Evolutionary conservation across 2,888 invertebrate species (phyloP), one percentile per base, ranked within the genome.

Genomic region (Melieria omissa): DNA sequence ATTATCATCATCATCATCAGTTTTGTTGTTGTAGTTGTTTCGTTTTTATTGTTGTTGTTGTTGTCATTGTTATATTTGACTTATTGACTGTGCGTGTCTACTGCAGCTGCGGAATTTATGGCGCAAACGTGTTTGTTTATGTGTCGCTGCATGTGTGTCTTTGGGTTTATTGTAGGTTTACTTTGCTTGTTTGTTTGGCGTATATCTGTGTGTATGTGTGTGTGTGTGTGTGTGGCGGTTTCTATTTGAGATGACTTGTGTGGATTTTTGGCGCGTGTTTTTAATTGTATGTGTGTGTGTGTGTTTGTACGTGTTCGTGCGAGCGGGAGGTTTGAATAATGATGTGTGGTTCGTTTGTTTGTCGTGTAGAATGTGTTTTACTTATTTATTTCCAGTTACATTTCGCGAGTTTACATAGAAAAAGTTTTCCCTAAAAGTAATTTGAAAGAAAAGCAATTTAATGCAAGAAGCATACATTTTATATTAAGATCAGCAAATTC

Each of bases 61-160:
- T 46, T 72, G 58, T 45, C 68, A 62, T 74, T 69, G 61, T 69
- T 66, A 71, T 71, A 29, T 72, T 74, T 76, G 76, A 77, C 74
- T 75, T 77, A 75, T 77, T 75, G 75, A 77, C 72, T 75, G 69
- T 72, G 70, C 73, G 72, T 73, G 74, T 73, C 67, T 64, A 64
- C 63, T 65, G 65, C 57, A 49, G 45, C 62, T 46, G 54, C 16
- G 12, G 46, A 63, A 16, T 69, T 62, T 69, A 55, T 69, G 49
- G 58, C 60, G 52, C 41, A 52, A 67, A 60, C 67, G 67, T 67
- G 67, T 61, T 61, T 60, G 10, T 29, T 52, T 16, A 7, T 12
- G 12, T 44, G 54, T 3, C 12, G 3, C 29, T 12, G 52, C 41
- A 63, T 41, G 10, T 14, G 45, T 7, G 6, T 46, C 5, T 29